These are phyloP conservation scores for Hyposoter didymator DNA, from an alignment of 2,888 invertebrate genomes.

Conservation along the genomic window DNA sequence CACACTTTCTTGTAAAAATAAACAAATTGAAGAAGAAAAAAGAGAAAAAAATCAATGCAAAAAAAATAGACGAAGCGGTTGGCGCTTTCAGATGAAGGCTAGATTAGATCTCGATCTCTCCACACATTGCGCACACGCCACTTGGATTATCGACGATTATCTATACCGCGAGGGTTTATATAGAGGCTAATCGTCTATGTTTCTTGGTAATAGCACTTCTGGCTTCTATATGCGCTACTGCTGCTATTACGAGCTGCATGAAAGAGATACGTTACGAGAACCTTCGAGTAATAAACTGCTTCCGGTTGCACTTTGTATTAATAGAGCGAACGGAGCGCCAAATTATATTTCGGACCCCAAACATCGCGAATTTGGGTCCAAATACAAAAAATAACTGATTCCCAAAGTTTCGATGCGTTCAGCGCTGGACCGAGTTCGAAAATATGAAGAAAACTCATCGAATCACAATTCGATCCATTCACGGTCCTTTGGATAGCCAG, in stretches of 20 bases:
- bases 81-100: slow-evolving; percentile 67
- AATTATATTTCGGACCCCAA: background rate
- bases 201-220: slow-evolving; percentile 65
- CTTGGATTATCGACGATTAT: slow-evolving; percentile 65
- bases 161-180: slow-evolving; percentile 57
- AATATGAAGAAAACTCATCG: too few relatives aligned
- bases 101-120: slow-evolving; percentile 65
- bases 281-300: slow-evolving; percentile 62
- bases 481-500: slow-evolving; percentile 8
- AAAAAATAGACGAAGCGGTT: slow-evolving; percentile 57
- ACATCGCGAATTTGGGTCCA: background rate
- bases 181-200: slow-evolving; percentile 52
- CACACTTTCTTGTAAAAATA: slow-evolving; percentile 46
- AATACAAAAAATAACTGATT: background rate
- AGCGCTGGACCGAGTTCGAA: too few relatives aligned
- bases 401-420: background rate
- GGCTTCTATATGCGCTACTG: slow-evolving; percentile 43
- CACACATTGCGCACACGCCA: slow-evolving; percentile 44
- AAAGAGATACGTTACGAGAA: slow-evolving; percentile 37
- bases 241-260: slow-evolving; percentile 43
- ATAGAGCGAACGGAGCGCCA: slow-evolving; percentile 18
- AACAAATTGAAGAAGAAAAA: slow-evolving; percentile 35
- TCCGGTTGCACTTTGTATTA: slow-evolving; percentile 61
- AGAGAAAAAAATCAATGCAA: slow-evolving; percentile 36
- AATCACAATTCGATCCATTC: background rate